These are phyloP conservation scores for Megalopta genalis DNA, from an alignment of 1,140 invertebrate species.

Conservation along the genomic window DNA sequence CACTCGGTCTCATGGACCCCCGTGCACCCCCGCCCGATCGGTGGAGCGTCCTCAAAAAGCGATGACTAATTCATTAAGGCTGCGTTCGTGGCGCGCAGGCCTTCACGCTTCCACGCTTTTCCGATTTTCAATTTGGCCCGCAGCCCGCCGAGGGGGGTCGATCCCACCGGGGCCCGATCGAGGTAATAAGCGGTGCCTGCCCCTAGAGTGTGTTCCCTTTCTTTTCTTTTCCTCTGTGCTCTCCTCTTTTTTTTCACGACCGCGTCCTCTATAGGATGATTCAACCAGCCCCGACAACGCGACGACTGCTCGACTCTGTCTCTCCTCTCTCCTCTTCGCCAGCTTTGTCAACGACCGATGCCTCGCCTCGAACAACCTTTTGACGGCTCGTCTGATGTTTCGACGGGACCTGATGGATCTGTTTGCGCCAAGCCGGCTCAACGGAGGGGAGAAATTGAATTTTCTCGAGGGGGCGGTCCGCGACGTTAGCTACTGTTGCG, in stretches of 20 bases:
- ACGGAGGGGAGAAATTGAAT: no score
- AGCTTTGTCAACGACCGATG: neutral
- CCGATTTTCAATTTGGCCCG: conserved; percentile 51
- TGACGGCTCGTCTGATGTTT: conserved; percentile 1
- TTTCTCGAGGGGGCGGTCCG: neutral
- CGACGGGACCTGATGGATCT: neutral
- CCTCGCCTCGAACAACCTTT: neutral
- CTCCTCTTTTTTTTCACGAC: neutral
- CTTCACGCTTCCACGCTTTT: conserved; percentile 54
- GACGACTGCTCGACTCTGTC: neutral
- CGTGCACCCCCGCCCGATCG: no score
- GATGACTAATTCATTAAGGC: conserved; percentile 69
- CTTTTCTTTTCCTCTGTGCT: neutral
- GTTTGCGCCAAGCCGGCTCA: no score
- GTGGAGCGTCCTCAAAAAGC: conserved; percentile 51
- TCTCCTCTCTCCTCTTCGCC: neutral
- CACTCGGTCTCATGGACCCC: no score
- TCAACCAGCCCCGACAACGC: conserved; percentile 23
- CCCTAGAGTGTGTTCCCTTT: neutral
- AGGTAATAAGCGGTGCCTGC: conserved; percentile 27
- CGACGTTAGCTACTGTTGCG: neutral
- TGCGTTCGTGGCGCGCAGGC: conserved; percentile 3
- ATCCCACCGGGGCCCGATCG: conserved; percentile 37
- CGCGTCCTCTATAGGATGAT: conserved; percentile 21
- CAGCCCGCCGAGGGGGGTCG: neutral